Percentiles rank a stretch among this genome's conserved stretches.
Evolutionary conservation across 2,797 vertebrate species (phyloP).

Genomic region (Bothrops alternatus): DNA sequence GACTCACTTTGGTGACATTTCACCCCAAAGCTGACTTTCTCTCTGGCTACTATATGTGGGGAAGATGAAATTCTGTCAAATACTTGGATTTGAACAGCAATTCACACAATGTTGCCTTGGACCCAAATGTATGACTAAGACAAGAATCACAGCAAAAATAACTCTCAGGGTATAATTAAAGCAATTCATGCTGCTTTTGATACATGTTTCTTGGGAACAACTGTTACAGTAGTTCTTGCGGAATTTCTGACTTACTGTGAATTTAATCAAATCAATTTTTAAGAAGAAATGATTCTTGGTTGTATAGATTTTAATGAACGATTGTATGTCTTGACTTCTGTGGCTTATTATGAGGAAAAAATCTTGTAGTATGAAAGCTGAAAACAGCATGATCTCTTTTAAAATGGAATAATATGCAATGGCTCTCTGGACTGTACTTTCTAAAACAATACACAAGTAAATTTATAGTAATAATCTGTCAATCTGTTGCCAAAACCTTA

Average conservation of each 20-base stretch:
- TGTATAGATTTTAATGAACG: slow-evolving; percentile 17
- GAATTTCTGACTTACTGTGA: slow-evolving; percentile 1
- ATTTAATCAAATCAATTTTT: slow-evolving; percentile 15
- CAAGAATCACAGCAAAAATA: neutral
- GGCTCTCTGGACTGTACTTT: neutral
- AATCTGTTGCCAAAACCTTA: neutral
- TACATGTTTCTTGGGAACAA: neutral
- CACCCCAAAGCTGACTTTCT: neutral
- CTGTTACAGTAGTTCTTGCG: neutral
- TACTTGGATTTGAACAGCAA: neutral
- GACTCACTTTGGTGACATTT: neutral
- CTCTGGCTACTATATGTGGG: neutral
- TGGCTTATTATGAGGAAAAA: neutral
- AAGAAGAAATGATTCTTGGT: slow-evolving; percentile 6
- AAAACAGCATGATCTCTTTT: slow-evolving; percentile 2
- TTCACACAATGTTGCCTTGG: neutral
- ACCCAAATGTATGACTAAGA: neutral
- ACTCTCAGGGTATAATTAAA: neutral
- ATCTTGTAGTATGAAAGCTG: neutral
- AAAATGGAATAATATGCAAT: neutral
- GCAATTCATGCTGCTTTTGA: neutral
- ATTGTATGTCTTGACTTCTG: slow-evolving; percentile 13
- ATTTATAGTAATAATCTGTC: neutral
- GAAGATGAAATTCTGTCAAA: neutral
- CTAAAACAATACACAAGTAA: neutral